Percentiles rank a stretch among this genome's conserved stretches.
These are phyloP conservation scores for Scaptomyza montana DNA, from an alignment of 1,140 invertebrate species.

Conservation along the genomic window DNA sequence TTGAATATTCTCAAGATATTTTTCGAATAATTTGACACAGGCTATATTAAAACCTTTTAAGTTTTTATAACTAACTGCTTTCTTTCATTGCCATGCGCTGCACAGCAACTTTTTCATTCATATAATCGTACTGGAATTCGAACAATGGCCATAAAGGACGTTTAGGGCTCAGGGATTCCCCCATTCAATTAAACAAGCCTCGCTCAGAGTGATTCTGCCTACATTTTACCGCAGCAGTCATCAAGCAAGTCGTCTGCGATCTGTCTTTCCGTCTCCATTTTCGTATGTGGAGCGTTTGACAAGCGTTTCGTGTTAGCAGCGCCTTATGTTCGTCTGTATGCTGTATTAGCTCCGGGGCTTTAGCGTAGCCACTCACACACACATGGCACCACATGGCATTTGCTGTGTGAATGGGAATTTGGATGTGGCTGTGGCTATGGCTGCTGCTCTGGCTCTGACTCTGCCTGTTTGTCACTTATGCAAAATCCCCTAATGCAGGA, in stretches of 20 bases:
- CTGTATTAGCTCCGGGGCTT: conserved; percentile 70
- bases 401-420: conserved; percentile 20
- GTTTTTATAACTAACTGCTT: not conserved
- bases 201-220: conserved; percentile 36
- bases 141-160: conserved; percentile 31
- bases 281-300: conserved; percentile 58
- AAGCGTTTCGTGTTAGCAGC: conserved; percentile 61
- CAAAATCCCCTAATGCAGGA: conserved; percentile 75
- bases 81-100: conserved; percentile 3
- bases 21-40: conserved; percentile 21
- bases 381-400: conserved; percentile 32
- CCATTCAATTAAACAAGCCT: conserved; percentile 64
- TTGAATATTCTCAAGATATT: no score
- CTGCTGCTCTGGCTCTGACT: not conserved
- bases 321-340: conserved; percentile 55
- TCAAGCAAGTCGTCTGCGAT: conserved; percentile 9
- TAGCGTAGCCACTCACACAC: conserved; percentile 61
- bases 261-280: conserved; percentile 15
- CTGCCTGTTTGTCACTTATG: conserved; percentile 67
- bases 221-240: conserved; percentile 50
- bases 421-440: conserved; percentile 22
- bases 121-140: conserved; percentile 40
- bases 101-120: conserved; percentile 52
- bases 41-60: not conserved
- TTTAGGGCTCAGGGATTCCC: not conserved